A percentile compares a stretch with the other conserved stretches of the same genome.
phyloP scores from a whole-genome alignment of 2,888 invertebrate species.

The Ormyrus rosae region DNA sequence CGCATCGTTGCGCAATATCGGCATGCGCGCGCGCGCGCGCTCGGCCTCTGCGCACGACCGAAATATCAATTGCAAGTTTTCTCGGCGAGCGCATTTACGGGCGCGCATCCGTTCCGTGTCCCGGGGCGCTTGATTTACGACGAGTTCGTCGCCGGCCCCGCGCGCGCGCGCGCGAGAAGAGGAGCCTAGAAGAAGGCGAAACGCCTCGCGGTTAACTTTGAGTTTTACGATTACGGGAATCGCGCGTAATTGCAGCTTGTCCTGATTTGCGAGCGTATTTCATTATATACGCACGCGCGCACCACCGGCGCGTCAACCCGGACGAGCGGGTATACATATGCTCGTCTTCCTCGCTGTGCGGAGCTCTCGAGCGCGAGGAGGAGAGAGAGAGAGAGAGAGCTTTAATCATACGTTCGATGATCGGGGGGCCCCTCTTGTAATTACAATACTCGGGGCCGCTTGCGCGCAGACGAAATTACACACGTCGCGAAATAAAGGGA shows the following conservation, averaged over 20 bases:
- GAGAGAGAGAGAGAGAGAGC: not conserved
- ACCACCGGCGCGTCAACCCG: slow-evolving; percentile 61
- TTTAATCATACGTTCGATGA: slow-evolving; percentile 64
- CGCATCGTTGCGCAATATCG: slow-evolving; percentile 44
- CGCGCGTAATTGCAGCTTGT: slow-evolving; percentile 67
- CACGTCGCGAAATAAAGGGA: slow-evolving; percentile 11
- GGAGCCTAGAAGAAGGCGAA: slow-evolving; percentile 56
- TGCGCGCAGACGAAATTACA: slow-evolving; percentile 33
- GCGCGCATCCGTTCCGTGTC: slow-evolving; percentile 52
- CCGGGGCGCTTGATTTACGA: slow-evolving; percentile 63
- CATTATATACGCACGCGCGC: slow-evolving; percentile 56
- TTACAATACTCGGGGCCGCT: slow-evolving; percentile 58
- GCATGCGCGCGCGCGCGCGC: slow-evolving; percentile 10
- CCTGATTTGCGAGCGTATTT: slow-evolving; percentile 63
- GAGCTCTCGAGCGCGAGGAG: no score
- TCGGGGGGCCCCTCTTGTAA: slow-evolving; percentile 55
- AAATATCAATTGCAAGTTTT: slow-evolving; percentile 56
- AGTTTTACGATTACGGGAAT: slow-evolving; percentile 72
- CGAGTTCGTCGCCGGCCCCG: slow-evolving; percentile 54
- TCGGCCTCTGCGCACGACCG: slow-evolving; percentile 13
- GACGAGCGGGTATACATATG: slow-evolving; percentile 58
- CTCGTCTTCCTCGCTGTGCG: slow-evolving; percentile 50
- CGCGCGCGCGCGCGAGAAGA: slow-evolving; percentile 30
- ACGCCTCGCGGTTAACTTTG: slow-evolving; percentile 63
- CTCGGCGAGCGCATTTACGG: slow-evolving; percentile 49